Base-by-base conservation (phyloP, 1,140 invertebrate species). In the Stenopsyche tienmushanensis region DNA sequence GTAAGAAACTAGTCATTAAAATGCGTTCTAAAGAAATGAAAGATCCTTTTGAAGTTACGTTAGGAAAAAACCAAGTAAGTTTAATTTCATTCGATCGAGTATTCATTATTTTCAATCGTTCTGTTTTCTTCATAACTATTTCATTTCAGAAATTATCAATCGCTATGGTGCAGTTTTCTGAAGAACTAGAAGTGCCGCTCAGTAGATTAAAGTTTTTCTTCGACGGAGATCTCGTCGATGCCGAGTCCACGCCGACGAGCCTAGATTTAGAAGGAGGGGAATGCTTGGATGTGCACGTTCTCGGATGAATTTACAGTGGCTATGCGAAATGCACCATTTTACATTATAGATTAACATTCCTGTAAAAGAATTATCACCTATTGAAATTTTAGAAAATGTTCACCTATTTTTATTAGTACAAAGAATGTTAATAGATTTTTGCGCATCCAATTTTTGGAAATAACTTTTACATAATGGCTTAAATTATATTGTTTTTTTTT, bases 241-340 rank as follows among this genome's bases (percentile, higher is more conserved):
- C 53, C 2, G 62, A 67, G 8, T 59, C 57, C 9, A 64, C 65
- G 9, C 65, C 66, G 1, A 34, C 29, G 20, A 62, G 52, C 20
- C 58, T 71, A 45, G 65, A 72, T 8, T 53, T 72, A 53, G 71
- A 72, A 58, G 71, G 69, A 17, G 71, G 69, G 2, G 71, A 72
- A 62, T 64, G 65, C 58, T 64, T 72, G 15, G 71, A 72, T 65
- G 69, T 60, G 8, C 57, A 47, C 10, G 42, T 60, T 39, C 5
- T 57, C 25, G 53, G 53, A 17, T 57, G 41, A 20, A 5, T 47
- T 15, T 47, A n/a, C n/a, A n/a, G n/a, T 21, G 10, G 20, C 13
- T 15, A 18, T 45, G 9, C 21, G 23, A 18, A 50, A 20, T 50
- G 21, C 5, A 18, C 3, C 2, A 44, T 13, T 3, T 44, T 44